Percentiles rank a stretch among this genome's conserved stretches.
Conservation (phyloP, 2,113 vertebrate species). For the Labrus mixtus region DNA sequence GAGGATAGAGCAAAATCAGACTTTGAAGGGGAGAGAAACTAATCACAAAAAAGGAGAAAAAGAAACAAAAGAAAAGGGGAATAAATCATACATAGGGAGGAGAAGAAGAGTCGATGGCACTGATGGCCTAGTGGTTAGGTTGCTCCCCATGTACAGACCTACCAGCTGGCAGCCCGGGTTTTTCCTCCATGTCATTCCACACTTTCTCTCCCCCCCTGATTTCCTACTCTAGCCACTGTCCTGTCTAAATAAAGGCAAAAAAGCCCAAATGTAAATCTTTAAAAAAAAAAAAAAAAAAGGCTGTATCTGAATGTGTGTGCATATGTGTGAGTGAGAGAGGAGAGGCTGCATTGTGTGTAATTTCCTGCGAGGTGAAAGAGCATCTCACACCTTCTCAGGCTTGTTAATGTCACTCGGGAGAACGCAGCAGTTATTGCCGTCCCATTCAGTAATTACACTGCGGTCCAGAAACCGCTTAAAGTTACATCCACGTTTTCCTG, state of each 20-base stretch:
- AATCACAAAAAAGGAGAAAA: neutral
- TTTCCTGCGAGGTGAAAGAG: constrained; percentile 67
- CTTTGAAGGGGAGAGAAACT: neutral
- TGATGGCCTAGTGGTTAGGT: no score
- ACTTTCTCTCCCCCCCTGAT: no score
- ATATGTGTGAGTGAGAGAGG: constrained; percentile 12
- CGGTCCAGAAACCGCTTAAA: constrained; percentile 53
- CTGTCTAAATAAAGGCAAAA: neutral
- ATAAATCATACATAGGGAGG: neutral
- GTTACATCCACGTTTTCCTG: constrained; percentile 58
- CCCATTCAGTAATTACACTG: constrained; percentile 67
- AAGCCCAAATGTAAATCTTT: no score
- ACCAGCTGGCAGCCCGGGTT: no score
- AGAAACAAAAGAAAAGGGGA: neutral
- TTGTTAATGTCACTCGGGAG: constrained; percentile 64
- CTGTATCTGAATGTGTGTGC: neutral
- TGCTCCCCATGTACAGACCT: no score
- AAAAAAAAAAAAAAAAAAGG: no score
- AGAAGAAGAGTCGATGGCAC: no score
- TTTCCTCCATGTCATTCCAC: no score
- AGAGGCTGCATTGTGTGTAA: constrained; percentile 56
- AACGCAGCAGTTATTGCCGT: constrained; percentile 63
- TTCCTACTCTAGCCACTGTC: no score
- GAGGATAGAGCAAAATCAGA: neutral
- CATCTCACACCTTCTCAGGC: constrained; percentile 63